phyloP scores from a whole-genome alignment of 2,888 invertebrate species.

The Caenorhabditis sulstoni region DNA sequence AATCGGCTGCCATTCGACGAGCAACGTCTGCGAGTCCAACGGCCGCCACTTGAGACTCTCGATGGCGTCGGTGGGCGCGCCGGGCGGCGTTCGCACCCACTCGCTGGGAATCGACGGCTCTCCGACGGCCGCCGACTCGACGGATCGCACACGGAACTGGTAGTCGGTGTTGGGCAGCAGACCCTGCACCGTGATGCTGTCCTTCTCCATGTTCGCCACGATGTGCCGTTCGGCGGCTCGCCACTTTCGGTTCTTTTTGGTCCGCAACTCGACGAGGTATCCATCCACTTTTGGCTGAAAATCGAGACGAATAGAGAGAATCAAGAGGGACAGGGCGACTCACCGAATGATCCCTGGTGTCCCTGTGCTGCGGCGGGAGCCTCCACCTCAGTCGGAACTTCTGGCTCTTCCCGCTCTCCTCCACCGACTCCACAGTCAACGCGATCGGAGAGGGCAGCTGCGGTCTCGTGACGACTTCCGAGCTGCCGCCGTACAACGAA shows the following conservation, averaged over 20 bases:
- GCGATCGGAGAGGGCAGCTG: slow-evolving; percentile 59
- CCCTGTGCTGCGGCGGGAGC: slow-evolving; percentile 62
- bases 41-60: slow-evolving; percentile 70
- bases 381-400: slow-evolving; percentile 58
- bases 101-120: slow-evolving; percentile 71
- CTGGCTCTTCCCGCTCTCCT: slow-evolving; percentile 40
- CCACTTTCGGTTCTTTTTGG: slow-evolving; percentile 72
- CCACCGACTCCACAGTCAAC: slow-evolving; percentile 51
- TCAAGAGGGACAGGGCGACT: neutral
- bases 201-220: slow-evolving; percentile 65
- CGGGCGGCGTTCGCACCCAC: slow-evolving; percentile 74
- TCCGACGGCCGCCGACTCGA: slow-evolving; percentile 64
- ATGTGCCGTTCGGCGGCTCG: slow-evolving; percentile 60
- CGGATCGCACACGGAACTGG: slow-evolving; percentile 77
- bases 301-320: neutral
- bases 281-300: slow-evolving; percentile 64
- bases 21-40: slow-evolving; percentile 70
- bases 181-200: slow-evolving; percentile 65
- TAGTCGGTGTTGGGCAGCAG: slow-evolving; percentile 75
- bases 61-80: slow-evolving; percentile 68
- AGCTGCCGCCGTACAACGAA: slow-evolving; percentile 72
- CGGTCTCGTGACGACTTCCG: slow-evolving; percentile 45
- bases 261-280: slow-evolving; percentile 73
- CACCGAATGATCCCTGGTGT: slow-evolving; percentile 66
- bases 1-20: slow-evolving; percentile 78